These are phyloP conservation scores for Hexactinellida sp. DNA, from an alignment of 37 sponge, comb jelly and placozoan species.

Conservation along the genomic window DNA sequence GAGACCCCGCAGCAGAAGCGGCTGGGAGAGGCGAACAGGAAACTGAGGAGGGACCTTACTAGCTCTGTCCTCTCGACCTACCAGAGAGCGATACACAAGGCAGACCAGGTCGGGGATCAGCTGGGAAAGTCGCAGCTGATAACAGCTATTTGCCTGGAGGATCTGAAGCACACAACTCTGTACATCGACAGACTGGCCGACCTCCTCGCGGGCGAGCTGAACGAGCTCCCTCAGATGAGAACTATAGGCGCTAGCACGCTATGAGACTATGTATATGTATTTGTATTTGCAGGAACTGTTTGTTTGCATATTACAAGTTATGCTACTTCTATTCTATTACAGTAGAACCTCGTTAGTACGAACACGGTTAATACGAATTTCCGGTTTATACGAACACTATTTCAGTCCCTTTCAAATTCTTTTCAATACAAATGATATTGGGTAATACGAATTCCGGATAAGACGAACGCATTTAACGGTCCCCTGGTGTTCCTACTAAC, in stretches of 20 bases:
- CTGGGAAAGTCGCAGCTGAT: neutral
- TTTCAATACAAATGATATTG: too few species aligned
- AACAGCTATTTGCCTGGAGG: neutral
- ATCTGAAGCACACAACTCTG: neutral
- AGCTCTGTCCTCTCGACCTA: neutral
- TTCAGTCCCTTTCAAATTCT: too few species aligned
- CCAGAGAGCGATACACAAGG: neutral
- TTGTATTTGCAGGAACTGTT: neutral
- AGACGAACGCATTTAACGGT: too few species aligned
- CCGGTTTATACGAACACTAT: too few species aligned
- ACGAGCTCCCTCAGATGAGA: neutral
- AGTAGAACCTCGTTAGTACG: too few species aligned
- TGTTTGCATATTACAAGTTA: too few species aligned
- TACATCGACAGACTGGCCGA: neutral
- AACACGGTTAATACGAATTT: too few species aligned
- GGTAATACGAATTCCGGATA: too few species aligned
- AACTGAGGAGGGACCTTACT: neutral
- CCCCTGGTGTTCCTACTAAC: too few species aligned
- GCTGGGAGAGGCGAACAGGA: neutral
- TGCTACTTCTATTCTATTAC: too few species aligned
- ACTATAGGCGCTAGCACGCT: neutral
- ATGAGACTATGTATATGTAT: neutral
- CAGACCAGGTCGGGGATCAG: conserved; percentile 9
- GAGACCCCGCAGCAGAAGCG: neutral
- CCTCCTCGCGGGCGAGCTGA: neutral